Evolutionary conservation across 2,888 invertebrate genomes (phyloP).

Genomic region (Malthinus flaveolus): DNA sequence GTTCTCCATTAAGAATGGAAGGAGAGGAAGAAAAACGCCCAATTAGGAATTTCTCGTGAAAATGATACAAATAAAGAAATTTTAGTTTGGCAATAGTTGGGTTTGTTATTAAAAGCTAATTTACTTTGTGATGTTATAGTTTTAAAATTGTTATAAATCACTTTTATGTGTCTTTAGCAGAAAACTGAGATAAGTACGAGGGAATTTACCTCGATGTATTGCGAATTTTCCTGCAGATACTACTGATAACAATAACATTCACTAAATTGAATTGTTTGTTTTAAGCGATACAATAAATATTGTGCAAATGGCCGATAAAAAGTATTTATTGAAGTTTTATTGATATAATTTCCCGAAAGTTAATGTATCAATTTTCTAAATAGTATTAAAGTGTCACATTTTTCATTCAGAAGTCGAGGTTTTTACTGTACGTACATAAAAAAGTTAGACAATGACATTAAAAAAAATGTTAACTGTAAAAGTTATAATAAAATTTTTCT

Average conservation of each 20-base stretch:
- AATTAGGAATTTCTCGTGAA: too few species aligned
- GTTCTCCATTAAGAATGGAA: too few species aligned
- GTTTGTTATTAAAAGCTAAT: too few species aligned
- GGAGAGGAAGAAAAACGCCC: too few species aligned
- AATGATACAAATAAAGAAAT: too few species aligned
- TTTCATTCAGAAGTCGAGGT: too few species aligned
- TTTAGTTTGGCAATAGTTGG: too few species aligned
- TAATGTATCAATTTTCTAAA: conserved; percentile 6
- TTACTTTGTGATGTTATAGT: background rate
- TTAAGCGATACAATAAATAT: conserved; percentile 26
- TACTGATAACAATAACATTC: conserved; percentile 22
- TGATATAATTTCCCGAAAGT: conserved; percentile 16
- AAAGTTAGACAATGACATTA: too few species aligned
- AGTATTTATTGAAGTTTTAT: conserved; percentile 26
- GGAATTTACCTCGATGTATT: conserved; percentile 20
- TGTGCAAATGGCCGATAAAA: conserved; percentile 22
- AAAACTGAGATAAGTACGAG: conserved; percentile 32
- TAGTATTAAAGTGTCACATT: background rate
- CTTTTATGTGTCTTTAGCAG: conserved; percentile 30
- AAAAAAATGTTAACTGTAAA: too few species aligned
- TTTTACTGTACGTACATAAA: too few species aligned
- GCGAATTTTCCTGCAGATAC: conserved; percentile 17
- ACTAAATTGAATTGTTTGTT: conserved; percentile 29
- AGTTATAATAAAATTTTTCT: too few species aligned
- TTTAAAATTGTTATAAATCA: conserved; percentile 24